A percentile compares a stretch with the other conserved stretches of the same genome.
These are phyloP conservation scores for Heliconius congener DNA, from an alignment of 1,140 invertebrate genomes.

Conservation along the genomic window DNA sequence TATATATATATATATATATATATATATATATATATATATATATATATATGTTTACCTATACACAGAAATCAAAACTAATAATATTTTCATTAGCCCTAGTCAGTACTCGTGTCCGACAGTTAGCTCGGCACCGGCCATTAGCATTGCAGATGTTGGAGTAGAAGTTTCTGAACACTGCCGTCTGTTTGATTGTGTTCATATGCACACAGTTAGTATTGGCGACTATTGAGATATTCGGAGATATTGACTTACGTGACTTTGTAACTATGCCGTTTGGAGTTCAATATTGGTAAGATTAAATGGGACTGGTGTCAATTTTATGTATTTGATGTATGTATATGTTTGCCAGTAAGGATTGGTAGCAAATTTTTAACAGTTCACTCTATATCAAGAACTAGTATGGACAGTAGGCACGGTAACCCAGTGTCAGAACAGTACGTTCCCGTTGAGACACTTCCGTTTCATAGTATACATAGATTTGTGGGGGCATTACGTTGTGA, in stretches of 20 bases:
- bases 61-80: neutral
- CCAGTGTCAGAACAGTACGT: too few relatives aligned
- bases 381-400: too few relatives aligned
- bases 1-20: too few relatives aligned
- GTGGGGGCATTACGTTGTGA: too few relatives aligned
- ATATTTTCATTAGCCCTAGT: neutral
- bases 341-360: too few relatives aligned
- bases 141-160: constrained; percentile 1
- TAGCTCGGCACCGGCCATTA: neutral
- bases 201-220: neutral
- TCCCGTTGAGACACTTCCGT: too few relatives aligned
- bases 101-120: neutral
- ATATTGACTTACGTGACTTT: constrained; percentile 1
- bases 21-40: too few relatives aligned
- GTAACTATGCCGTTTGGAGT: neutral
- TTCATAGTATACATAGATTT: too few relatives aligned
- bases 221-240: constrained; percentile 2
- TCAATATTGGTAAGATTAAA: neutral
- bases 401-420: too few relatives aligned
- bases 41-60: neutral
- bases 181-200: neutral
- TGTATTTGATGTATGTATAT: too few relatives aligned
- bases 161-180: neutral
- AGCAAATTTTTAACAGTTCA: too few relatives aligned
- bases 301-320: neutral